Conservation (phyloP, 2,888 invertebrate genomes). For the Stegophylla sp. region DNA sequence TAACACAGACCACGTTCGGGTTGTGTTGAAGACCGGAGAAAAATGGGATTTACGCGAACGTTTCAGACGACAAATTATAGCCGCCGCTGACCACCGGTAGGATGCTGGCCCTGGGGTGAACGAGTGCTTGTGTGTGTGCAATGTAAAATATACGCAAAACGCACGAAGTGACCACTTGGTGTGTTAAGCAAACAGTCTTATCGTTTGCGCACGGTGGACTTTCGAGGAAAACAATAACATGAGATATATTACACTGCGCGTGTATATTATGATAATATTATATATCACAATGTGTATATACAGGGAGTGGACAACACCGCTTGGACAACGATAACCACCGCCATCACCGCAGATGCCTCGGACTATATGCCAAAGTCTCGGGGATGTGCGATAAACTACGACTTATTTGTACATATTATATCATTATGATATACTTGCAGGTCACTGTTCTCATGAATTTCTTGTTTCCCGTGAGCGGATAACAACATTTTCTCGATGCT, state of each 20-base stretch:
- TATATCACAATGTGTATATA: neutral
- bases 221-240: neutral
- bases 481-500: no score
- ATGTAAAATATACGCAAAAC: no score
- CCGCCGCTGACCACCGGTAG: conserved; percentile 1
- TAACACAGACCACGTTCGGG: neutral
- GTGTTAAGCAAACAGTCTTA: conserved; percentile 36
- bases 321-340: neutral
- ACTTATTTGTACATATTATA: neutral
- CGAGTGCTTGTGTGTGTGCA: no score
- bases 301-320: neutral
- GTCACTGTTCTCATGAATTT: neutral
- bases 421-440: neutral
- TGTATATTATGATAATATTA: neutral
- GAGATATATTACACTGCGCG: neutral
- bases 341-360: no score
- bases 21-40: neutral
- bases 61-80: neutral
- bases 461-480: neutral
- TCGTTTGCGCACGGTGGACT: conserved; percentile 11
- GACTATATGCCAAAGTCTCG: neutral
- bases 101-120: neutral
- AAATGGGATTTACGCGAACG: conserved; percentile 6
- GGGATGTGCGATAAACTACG: neutral
- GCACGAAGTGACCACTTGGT: neutral